Evolutionary conservation across 2,113 vertebrate genomes (phyloP).

Genomic region (Circaetus cinerascens): DNA sequence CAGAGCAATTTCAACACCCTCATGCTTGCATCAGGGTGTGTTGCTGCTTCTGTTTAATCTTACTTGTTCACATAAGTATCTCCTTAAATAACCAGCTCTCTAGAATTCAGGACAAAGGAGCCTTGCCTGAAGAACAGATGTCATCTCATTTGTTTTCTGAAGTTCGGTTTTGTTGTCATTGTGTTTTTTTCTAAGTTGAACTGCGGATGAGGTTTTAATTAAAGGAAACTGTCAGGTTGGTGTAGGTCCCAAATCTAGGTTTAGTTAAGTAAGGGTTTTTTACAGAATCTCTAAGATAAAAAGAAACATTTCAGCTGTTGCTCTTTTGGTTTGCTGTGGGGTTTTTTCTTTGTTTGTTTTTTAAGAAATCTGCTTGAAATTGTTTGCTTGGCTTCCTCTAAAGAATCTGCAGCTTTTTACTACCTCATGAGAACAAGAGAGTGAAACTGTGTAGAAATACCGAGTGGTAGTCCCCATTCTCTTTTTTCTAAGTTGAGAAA

Average conservation of each 20-base stretch:
- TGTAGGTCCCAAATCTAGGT: conserved; percentile 16
- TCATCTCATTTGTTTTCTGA: conserved; percentile 55
- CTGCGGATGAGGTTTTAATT: conserved; percentile 56
- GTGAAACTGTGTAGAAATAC: conserved; percentile 32
- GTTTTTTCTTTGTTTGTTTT: neutral
- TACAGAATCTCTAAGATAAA: neutral
- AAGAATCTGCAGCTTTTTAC: neutral
- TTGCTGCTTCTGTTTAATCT: conserved; percentile 36
- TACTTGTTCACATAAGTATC: neutral
- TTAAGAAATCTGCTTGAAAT: neutral
- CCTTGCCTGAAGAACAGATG: conserved; percentile 61
- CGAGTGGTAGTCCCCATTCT: neutral
- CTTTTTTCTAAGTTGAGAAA: conserved; percentile 15
- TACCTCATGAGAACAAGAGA: conserved; percentile 8
- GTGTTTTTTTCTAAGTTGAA: conserved; percentile 18
- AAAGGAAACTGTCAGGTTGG: conserved; percentile 48
- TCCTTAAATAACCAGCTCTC: conserved; percentile 33
- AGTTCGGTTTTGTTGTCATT: neutral
- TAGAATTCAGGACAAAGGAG: conserved; percentile 50
- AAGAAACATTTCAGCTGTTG: neutral
- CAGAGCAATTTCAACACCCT: conserved; percentile 38
- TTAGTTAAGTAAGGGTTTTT: neutral
- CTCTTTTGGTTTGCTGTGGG: neutral
- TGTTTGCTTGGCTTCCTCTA: conserved; percentile 15
- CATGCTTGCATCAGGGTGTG: conserved; percentile 35